phyloP scores from a whole-genome alignment of 2,113 vertebrate species.

The Leptobrachium ailaonicum region DNA sequence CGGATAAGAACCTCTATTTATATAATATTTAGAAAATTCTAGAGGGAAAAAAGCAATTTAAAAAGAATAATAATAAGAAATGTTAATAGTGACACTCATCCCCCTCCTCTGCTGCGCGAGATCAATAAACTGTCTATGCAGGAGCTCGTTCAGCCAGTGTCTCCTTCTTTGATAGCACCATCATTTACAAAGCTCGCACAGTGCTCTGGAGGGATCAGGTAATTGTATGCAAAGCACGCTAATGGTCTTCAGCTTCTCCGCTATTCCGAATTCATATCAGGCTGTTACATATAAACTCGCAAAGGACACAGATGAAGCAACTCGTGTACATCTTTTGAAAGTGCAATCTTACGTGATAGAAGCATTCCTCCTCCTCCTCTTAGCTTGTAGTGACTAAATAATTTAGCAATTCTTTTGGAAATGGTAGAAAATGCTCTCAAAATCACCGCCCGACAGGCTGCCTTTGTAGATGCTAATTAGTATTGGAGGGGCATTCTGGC shows the following conservation, averaged over 20 bases:
- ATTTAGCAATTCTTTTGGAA: conserved; percentile 11
- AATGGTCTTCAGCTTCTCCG: background rate
- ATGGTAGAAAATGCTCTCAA: background rate
- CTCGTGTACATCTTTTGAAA: background rate
- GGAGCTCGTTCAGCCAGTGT: background rate
- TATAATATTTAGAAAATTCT: too few species aligned
- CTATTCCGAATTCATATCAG: conserved; percentile 15
- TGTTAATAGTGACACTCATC: too few species aligned
- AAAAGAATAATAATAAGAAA: too few species aligned
- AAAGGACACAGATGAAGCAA: conserved; percentile 8
- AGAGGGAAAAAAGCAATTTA: too few species aligned
- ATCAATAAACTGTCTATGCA: background rate
- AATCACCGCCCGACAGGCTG: background rate
- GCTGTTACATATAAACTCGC: conserved; percentile 2
- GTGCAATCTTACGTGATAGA: background rate
- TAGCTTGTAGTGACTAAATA: background rate
- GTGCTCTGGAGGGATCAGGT: background rate
- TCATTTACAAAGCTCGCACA: conserved; percentile 19
- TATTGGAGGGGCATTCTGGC: too few species aligned
- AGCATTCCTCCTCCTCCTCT: background rate
- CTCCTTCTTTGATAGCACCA: conserved; percentile 11
- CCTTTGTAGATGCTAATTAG: too few species aligned
- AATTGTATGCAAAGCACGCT: conserved; percentile 22
- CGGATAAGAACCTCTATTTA: too few species aligned
- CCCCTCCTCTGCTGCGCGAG: background rate